These are phyloP conservation scores for Anarhynchus alexandrinus DNA, from an alignment of 2,113 vertebrate genomes.

Conservation along the genomic window DNA sequence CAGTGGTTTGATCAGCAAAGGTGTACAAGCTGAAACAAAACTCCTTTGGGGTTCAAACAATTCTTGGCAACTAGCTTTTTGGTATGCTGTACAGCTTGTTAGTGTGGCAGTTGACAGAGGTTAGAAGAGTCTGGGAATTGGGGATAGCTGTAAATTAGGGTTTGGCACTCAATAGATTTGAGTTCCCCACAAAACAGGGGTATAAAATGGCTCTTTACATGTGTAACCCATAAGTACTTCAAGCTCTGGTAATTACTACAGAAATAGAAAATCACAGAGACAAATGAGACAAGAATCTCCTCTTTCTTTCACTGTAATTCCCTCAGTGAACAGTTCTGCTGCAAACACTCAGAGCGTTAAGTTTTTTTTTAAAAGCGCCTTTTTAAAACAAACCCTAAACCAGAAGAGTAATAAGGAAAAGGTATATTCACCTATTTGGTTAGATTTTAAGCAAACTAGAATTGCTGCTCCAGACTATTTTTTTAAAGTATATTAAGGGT, in stretches of 20 bases:
- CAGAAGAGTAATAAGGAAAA: neutral
- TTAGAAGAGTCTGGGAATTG: neutral
- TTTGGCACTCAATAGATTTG: neutral
- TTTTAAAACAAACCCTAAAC: neutral
- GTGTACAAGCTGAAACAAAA: neutral
- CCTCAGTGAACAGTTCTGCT: neutral
- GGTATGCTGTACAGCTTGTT: neutral
- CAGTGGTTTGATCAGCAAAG: neutral
- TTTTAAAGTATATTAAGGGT: neutral
- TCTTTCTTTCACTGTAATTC: neutral
- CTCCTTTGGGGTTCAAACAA: neutral
- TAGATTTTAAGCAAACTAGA: neutral
- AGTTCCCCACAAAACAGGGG: neutral
- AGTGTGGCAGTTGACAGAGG: accelerated
- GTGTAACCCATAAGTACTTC: neutral
- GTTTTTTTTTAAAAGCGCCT: neutral
- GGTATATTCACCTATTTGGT: neutral
- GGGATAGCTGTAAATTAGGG: neutral
- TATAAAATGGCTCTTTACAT: neutral
- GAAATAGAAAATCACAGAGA: neutral
- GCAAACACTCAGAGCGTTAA: neutral
- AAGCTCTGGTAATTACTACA: neutral
- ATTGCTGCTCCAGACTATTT: neutral
- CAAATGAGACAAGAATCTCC: neutral
- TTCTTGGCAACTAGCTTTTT: neutral